Percentiles rank a stretch among this genome's conserved stretches.
phyloP scores from a whole-genome alignment of 2,888 invertebrate species.

The Drosophila mayaguana region DNA sequence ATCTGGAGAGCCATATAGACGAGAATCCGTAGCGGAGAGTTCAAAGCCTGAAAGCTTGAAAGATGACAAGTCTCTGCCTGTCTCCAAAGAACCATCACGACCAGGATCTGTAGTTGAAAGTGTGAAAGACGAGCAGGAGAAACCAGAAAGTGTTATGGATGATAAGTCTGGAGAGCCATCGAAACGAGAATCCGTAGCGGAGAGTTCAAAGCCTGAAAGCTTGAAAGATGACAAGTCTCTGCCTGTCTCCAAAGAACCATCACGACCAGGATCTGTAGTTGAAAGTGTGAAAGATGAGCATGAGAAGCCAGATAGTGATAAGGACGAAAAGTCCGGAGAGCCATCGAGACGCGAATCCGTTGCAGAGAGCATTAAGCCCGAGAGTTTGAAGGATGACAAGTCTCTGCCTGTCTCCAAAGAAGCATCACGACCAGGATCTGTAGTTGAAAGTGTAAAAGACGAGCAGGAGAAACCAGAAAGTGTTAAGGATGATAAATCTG shows the following conservation, averaged over 20 bases:
- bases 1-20: slow-evolving; percentile 11
- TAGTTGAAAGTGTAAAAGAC: slow-evolving; percentile 4
- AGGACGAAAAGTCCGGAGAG: slow-evolving; percentile 9
- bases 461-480: slow-evolving; percentile 18
- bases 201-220: slow-evolving; percentile 3
- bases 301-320: slow-evolving; percentile 18
- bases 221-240: slow-evolving; percentile 9
- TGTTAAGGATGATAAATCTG: slow-evolving; percentile 9
- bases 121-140: slow-evolving; percentile 24
- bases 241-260: slow-evolving; percentile 12
- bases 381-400: too few relatives aligned
- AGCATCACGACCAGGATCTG: slow-evolving; percentile 10
- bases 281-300: slow-evolving; percentile 17
- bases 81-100: too few relatives aligned
- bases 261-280: slow-evolving; percentile 7
- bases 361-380: neutral
- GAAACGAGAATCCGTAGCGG: slow-evolving; percentile 15
- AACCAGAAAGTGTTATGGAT: slow-evolving; percentile 30
- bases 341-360: slow-evolving; percentile 24
- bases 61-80: too few relatives aligned
- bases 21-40: slow-evolving; percentile 8
- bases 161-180: slow-evolving; percentile 9
- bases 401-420: slow-evolving; percentile 13
- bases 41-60: neutral
- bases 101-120: too few relatives aligned